Evolutionary conservation across 2,888 invertebrate species (phyloP), one percentile per base, ranked within the genome.

Genomic region (Acanthopleura granulata): DNA sequence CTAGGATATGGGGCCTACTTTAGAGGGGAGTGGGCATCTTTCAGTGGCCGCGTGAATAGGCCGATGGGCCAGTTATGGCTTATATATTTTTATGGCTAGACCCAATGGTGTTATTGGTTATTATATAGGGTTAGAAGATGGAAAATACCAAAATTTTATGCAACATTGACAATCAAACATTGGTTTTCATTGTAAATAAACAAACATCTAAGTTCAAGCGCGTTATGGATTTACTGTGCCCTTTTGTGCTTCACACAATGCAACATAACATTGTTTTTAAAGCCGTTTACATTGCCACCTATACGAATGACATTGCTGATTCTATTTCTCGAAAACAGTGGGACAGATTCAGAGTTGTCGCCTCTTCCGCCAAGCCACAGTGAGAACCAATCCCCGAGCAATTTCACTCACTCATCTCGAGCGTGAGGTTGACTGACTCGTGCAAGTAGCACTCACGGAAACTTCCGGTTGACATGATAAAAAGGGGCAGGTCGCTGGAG

Each of bases 21-120:
- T 66, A 16, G 73, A 12, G 40, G 72, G 18, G 22, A 50, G 1
- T 75, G 73, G 73, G 61, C n/a, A n/a, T 72, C 16, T 22, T 49
- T 27, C 51, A 25, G 6, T 73, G 72, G 73, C 70, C 69, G 16
- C 14, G 0, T 18, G n/a, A 29, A 27, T n/a, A n/a, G n/a, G n/a
- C n/a, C n/a, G n/a, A n/a, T 75, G 73, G 73, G 49, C n/a, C 40
- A 0, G 30, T 74, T 61, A 51, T 74, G 72, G 29, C 27, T 18
- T 40, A 76, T 62, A 62, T 74, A n/a, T 50, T 74, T n/a, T 71
- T 74, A 16, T 71, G 74, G 50, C 27, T 74, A 14, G 40, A 74
- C n/a, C 74, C 74, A 25, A 49, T 74, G 6, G 9, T 76, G 3
- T 66, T n/a, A n/a, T n/a, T 74, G 29, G 3, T 76, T 14, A 22